These are phyloP conservation scores for Mythimna ferrago DNA, from an alignment of 2,888 invertebrate species.

Conservation along the genomic window DNA sequence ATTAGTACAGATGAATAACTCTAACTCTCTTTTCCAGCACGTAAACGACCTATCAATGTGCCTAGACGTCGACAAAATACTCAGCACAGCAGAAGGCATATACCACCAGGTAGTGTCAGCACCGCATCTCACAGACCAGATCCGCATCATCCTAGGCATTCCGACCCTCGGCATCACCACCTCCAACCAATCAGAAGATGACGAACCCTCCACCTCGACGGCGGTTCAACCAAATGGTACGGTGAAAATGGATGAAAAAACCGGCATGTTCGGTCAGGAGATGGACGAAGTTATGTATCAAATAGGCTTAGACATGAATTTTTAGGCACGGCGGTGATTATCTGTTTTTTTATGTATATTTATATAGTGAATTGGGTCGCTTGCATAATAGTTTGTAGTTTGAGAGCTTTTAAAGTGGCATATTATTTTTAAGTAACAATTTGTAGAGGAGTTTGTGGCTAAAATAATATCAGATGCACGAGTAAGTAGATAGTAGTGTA, in stretches of 20 bases:
- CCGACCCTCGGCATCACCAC: constrained; percentile 79
- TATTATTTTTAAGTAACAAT: too few species aligned
- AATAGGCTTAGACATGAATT: constrained; percentile 90
- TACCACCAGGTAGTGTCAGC: constrained; percentile 96
- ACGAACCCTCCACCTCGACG: constrained; percentile 47
- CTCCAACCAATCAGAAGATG: constrained; percentile 77
- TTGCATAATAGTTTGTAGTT: constrained; percentile 8
- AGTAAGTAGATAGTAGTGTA: too few species aligned
- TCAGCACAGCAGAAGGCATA: constrained; percentile 97
- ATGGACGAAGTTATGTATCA: constrained; percentile 91
- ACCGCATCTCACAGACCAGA: constrained; percentile 93
- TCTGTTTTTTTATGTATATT: constrained; percentile 44
- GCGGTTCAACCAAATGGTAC: constrained; percentile 57
- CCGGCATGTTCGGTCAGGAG: constrained; percentile 76
- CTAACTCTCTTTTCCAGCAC: constrained; percentile 92
- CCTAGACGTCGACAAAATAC: constrained; percentile 95
- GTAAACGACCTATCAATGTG: constrained; percentile 98
- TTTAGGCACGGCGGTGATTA: constrained; percentile 77
- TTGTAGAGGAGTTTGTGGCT: background rate
- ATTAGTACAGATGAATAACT: background rate
- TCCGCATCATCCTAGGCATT: constrained; percentile 94
- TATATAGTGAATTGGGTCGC: constrained; percentile 46
- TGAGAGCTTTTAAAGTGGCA: background rate
- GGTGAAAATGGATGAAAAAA: constrained; percentile 54
- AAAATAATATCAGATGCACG: background rate